Percentiles rank a stretch among this genome's conserved stretches.
Evolutionary conservation across 1,140 invertebrate species (phyloP).

Genomic region (Ridgeia piscesae): DNA sequence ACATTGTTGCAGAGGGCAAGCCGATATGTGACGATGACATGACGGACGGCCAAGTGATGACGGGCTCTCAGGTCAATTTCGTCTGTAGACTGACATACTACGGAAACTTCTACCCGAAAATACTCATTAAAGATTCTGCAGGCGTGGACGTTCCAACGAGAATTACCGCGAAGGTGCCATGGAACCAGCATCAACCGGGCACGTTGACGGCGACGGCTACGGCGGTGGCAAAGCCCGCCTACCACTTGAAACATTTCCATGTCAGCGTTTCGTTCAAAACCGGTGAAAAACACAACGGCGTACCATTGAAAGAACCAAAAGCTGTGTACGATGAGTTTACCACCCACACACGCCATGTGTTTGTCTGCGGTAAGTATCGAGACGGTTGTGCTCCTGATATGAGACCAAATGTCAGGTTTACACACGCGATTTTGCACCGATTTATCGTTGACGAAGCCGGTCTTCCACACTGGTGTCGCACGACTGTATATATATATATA

Average conservation of each 20-base stretch:
- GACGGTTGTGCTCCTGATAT: no score
- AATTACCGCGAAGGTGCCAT: not conserved
- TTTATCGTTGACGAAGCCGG: no score
- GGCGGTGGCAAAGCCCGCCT: not conserved
- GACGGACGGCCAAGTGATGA: not conserved
- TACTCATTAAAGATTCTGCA: not conserved
- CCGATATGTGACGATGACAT: not conserved
- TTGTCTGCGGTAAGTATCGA: not conserved
- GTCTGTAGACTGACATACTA: conserved; percentile 41
- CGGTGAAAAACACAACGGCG: not conserved
- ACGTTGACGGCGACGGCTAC: not conserved
- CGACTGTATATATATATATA: no score
- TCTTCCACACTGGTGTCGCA: no score
- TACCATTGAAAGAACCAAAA: not conserved
- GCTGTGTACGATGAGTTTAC: not conserved
- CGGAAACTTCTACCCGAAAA: not conserved
- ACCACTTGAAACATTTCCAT: not conserved
- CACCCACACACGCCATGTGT: not conserved
- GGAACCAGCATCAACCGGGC: no score
- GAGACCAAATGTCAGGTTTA: no score
- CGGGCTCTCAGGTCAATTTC: not conserved
- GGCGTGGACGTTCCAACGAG: not conserved
- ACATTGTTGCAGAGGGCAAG: not conserved
- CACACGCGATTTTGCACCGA: no score
- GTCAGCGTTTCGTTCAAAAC: not conserved